phyloP scores from a whole-genome alignment of 92 coral and sea anemone genomes.

The Anthopleura xanthogrammica region DNA sequence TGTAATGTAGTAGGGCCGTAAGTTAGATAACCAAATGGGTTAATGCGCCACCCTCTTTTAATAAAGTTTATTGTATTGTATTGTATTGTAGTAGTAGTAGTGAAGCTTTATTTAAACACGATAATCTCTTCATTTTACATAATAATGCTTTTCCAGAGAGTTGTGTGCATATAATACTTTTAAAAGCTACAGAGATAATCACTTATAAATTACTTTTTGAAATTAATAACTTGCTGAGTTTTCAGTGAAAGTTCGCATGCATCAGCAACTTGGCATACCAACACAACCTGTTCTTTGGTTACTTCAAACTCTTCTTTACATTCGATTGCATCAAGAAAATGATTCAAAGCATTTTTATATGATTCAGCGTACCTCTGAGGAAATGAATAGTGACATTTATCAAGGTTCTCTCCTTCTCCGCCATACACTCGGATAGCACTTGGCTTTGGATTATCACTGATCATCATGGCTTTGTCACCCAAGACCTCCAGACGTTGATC shows the following conservation, averaged over 20 bases:
- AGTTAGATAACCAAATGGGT: too few species aligned
- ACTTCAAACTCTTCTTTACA: conserved; percentile 60
- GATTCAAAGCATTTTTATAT: conserved; percentile 46
- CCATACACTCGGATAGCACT: conserved; percentile 52
- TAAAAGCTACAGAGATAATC: too few species aligned
- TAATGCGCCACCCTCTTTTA: too few species aligned
- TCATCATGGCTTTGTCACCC: conserved; percentile 85
- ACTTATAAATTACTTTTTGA: conserved; percentile 6
- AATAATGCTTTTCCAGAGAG: too few species aligned
- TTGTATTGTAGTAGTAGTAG: too few species aligned
- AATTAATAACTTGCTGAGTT: conserved; percentile 61
- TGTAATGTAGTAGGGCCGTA: background rate
- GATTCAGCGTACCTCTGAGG: conserved; percentile 66
- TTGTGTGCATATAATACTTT: too few species aligned
- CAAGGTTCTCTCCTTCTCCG: conserved; percentile 37
- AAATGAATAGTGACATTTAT: conserved; percentile 45
- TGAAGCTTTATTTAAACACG: too few species aligned
- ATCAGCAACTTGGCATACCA: conserved; percentile 55
- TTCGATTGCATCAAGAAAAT: conserved; percentile 59
- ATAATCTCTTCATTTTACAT: too few species aligned
- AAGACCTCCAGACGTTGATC: conserved; percentile 91
- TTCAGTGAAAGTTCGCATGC: conserved; percentile 76
- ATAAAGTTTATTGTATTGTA: too few species aligned
- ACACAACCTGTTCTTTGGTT: conserved; percentile 56
- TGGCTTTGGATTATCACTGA: conserved; percentile 59